Conservation (phyloP, 2,888 invertebrate genomes). For the Reticulitermes lucifugus region DNA sequence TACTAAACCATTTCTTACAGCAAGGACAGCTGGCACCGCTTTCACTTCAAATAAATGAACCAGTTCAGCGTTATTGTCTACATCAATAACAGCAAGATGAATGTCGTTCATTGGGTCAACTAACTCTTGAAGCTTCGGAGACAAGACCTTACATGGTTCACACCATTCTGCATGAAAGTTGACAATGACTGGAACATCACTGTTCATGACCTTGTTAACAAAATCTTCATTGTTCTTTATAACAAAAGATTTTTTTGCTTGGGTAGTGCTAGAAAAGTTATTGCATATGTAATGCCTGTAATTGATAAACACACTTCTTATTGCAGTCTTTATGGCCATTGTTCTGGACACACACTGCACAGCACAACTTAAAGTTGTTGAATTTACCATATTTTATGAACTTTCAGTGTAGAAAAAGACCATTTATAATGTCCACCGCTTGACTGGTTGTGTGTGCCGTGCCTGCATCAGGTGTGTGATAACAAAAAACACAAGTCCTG, state of each 20-base stretch:
- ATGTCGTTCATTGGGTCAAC: slow-evolving; percentile 78
- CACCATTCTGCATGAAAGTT: slow-evolving; percentile 95
- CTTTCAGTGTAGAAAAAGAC: background rate
- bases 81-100: slow-evolving; percentile 84
- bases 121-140: slow-evolving; percentile 83
- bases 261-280: slow-evolving; percentile 32
- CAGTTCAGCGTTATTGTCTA: slow-evolving; percentile 83
- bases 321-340: background rate
- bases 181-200: slow-evolving; percentile 86
- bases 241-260: slow-evolving; percentile 42
- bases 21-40: slow-evolving; percentile 85
- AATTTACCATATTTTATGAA: background rate
- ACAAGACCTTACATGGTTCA: slow-evolving; percentile 88
- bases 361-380: background rate
- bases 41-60: slow-evolving; percentile 86
- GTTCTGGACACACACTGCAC: background rate
- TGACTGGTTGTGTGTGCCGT: slow-evolving; percentile 64
- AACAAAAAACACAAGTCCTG: slow-evolving; percentile 65
- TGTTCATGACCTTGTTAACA: slow-evolving; percentile 84
- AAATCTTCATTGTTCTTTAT: slow-evolving; percentile 77
- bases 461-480: slow-evolving; percentile 66
- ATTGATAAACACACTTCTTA: background rate
- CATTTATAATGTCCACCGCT: slow-evolving; percentile 58
- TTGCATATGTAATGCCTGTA: background rate
- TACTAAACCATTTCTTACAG: slow-evolving; percentile 83